phyloP scores from a whole-genome alignment of 1,140 invertebrate genomes.

The Drosophila sp. region DNA sequence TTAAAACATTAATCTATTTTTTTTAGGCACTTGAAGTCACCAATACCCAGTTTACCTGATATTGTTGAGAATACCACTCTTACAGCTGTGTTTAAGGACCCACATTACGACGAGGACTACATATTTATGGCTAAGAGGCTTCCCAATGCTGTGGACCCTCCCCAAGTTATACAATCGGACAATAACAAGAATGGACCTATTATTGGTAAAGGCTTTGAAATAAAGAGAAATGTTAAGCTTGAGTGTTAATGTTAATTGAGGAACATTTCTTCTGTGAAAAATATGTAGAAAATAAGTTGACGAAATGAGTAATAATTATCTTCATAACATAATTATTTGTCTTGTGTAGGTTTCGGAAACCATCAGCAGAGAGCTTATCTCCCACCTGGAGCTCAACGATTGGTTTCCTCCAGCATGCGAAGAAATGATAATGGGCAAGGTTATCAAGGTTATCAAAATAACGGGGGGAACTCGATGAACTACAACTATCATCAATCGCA shows the following conservation, averaged over 20 bases:
- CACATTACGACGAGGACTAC: constrained; percentile 90
- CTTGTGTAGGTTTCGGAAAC: constrained; percentile 24
- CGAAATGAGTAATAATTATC: too few relatives aligned
- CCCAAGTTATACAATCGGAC: constrained; percentile 88
- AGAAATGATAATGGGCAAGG: constrained; percentile 30
- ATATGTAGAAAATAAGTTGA: too few relatives aligned
- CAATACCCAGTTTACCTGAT: constrained; percentile 88
- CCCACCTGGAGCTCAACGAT: constrained; percentile 33
- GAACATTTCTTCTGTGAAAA: too few relatives aligned
- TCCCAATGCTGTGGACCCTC: constrained; percentile 89
- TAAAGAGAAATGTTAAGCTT: neutral
- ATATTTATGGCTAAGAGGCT: constrained; percentile 92
- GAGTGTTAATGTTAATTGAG: neutral
- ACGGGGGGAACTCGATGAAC: constrained; percentile 28
- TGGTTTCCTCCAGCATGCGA: constrained; percentile 24
- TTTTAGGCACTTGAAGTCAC: constrained; percentile 86
- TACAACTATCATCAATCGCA: constrained; percentile 37
- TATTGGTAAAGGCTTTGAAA: constrained; percentile 65
- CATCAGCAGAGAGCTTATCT: constrained; percentile 42
- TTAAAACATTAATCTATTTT: too few relatives aligned
- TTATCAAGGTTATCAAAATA: constrained; percentile 31
- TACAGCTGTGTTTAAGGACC: constrained; percentile 93
- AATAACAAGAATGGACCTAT: constrained; percentile 61
- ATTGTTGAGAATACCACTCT: constrained; percentile 87
- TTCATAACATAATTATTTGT: constrained; percentile 6